Base-by-base conservation (phyloP, 2,113 vertebrate genomes). In the Prionailurus viverrinus region DNA sequence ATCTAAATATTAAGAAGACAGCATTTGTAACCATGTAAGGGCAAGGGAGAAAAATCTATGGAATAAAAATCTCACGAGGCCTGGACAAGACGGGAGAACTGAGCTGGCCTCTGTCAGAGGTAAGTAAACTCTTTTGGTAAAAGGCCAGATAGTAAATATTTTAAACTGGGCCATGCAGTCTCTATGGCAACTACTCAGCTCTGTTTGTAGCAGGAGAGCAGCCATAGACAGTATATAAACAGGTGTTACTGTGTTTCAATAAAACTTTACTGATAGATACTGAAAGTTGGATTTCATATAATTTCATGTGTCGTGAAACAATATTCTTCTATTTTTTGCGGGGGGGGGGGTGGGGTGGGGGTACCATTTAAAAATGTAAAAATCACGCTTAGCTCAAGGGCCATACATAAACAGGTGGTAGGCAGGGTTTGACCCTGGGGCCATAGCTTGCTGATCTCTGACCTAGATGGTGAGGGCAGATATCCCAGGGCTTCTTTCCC, bases 101-200 rank as follows among this genome's bases (percentile, higher is more conserved):
- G 33, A 83, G 39, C 15, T 55, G 25, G 11, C 71, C 27, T 74
- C 48, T 29, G 55, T 83, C 48, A 65, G 45, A 21, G 29, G 18
- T 78, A 80, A 83, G 45, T 51, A 94, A 73, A 93, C 79, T 86
- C 11, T 92, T 79, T 82, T 73, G 73, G 15, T 83, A 33, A 88
- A 88, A n/a, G 53, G 82, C 7, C 29, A 83, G 5, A 80, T 13
- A 53, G 53, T n/a, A 81, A 88, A 55, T 82, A 65, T 51, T 53
- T 66, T 71, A 69, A 88, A 45, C 27, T 18, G 89, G 45, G 3
- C 39, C 39, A 74, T 7, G 1, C 21, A 12, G 45, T 31, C n/a
- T 80, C n/a, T 83, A 19, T 10, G 2, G 7, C 53, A 83, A 48
- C 41, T 39, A 69, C 16, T 73, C 68, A 41, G 5, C 5, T 23